Conservation (phyloP, 2,888 invertebrate species). For the Amiota minor region DNA sequence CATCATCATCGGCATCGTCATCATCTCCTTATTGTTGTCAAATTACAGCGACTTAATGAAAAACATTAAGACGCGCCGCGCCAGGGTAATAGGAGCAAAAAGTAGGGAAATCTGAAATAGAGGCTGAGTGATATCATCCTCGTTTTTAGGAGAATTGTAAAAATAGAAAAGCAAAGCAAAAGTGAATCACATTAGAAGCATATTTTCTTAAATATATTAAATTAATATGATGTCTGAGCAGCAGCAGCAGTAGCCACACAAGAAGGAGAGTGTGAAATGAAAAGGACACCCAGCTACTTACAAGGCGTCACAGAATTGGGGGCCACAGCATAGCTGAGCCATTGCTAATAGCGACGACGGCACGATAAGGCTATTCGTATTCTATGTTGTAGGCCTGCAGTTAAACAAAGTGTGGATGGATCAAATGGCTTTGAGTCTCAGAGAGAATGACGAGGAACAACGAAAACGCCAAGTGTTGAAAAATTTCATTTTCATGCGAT, state of each 20-base stretch:
- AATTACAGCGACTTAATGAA: conserved; percentile 26
- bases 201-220: conserved; percentile 26
- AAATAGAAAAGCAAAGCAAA: not conserved
- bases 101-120: not conserved
- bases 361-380: too few relatives aligned
- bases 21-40: too few relatives aligned
- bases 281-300: conserved; percentile 2
- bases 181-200: conserved; percentile 45
- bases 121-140: not conserved
- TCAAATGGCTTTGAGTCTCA: not conserved
- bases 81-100: not conserved
- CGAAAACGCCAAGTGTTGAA: conserved; percentile 2
- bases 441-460: conserved; percentile 28
- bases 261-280: not conserved
- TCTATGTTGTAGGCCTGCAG: not conserved
- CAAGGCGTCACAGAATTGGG: not conserved
- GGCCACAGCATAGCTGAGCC: too few relatives aligned
- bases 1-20: too few relatives aligned
- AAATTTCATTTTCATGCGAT: conserved; percentile 56
- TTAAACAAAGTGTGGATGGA: not conserved
- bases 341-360: too few relatives aligned
- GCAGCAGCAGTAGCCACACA: conserved; percentile 17
- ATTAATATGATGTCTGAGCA: conserved; percentile 13
- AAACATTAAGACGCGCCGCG: conserved; percentile 1
- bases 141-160: not conserved